Base-by-base conservation (phyloP, 2,797 vertebrate genomes). In the Melanotaenia pygmaea region DNA sequence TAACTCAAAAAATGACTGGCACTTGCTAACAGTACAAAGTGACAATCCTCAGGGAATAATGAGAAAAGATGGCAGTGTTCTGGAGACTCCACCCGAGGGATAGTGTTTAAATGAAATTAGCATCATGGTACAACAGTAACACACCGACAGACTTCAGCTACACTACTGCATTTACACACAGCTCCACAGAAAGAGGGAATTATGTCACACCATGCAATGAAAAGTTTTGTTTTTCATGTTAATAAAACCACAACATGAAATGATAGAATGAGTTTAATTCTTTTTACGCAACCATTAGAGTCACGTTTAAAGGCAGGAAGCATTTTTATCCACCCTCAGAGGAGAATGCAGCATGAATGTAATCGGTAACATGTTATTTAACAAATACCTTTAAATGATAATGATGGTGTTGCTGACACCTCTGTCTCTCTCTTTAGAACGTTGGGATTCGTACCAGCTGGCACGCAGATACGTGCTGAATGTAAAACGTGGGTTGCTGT, bases 191-290 rank as follows among this genome's bases (percentile, higher is more conserved):
- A 75, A 37, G 43, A 81, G 59, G 68, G 86, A 76, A 35, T 50
- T 64, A 82, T 66, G 45, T 77, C 64, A 45, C 54, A 74, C 82
- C 88, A 89, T 88, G 87, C 91, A 87, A 70, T 86, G 78, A 47
- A 2, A 24, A 53, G 50, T 62, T 60, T 56, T 75, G 57, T 65
- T 69, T 60, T 70, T 77, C 28, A 64, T 60, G 57, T 74, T 72
- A 64, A 54, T 51, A 66, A 73, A 51, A 67, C 56, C 18, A 30
- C n/a, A 10, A 18, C 40, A 54, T 59, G 43, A 74, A 20, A 64
- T 66, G 58, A 43, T 43, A 1, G 16, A 2, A 13, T 51, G 26
- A 26, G 57, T 59, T 70, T 32, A 50, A 59, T 70, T 80, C 61
- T 37, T 51, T 73, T 30, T 72, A 40, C 30, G 53, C 24, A 20